Percentiles rank a stretch among this genome's conserved stretches.
Evolutionary conservation across 2,888 invertebrate genomes (phyloP).

Genomic region (Phorcus lineatus): DNA sequence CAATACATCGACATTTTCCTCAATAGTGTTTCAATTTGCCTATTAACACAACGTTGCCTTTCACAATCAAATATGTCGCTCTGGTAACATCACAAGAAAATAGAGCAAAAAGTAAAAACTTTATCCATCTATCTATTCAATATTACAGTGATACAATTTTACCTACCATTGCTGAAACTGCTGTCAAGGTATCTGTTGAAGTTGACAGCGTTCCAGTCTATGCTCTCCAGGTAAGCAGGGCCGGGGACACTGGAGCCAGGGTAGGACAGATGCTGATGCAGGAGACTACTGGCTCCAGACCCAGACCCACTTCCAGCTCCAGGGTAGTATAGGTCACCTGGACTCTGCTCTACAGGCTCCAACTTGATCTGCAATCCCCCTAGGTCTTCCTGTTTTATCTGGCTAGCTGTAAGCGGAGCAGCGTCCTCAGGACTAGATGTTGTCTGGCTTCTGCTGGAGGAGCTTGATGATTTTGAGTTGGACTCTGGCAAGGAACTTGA

Average conservation of each 20-base stretch:
- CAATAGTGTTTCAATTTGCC: too few species aligned
- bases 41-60: too few species aligned
- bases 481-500: neutral
- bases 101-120: too few species aligned
- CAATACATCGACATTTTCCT: too few species aligned
- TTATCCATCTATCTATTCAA: too few species aligned
- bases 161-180: neutral
- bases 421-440: neutral
- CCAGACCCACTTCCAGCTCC: neutral
- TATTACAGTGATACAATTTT: too few species aligned
- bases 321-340: neutral
- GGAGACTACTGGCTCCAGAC: neutral
- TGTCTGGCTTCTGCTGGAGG: neutral
- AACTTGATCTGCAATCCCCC: slow-evolving; percentile 1
- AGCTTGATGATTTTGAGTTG: neutral
- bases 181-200: neutral
- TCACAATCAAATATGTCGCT: too few species aligned
- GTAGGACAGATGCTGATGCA: slow-evolving; percentile 4
- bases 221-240: neutral
- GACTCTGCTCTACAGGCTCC: neutral
- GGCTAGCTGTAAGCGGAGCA: neutral
- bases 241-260: neutral
- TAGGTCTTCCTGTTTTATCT: neutral
- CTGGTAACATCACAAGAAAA: neutral
- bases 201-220: neutral